These are phyloP conservation scores for Brenthis daphne DNA, from an alignment of 2,888 invertebrate species.

Conservation along the genomic window DNA sequence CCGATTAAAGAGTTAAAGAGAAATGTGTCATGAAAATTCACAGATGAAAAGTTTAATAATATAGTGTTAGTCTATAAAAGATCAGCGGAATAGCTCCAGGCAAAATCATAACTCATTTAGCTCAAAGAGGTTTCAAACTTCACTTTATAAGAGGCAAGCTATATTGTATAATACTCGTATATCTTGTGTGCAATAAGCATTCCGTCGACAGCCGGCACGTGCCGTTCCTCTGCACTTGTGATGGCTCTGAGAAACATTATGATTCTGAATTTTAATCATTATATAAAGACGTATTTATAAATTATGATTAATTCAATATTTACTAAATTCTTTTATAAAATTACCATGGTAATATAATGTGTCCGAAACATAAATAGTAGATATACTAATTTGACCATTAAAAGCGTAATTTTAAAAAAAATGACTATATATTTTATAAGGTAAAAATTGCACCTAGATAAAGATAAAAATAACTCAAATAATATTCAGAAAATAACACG, in stretches of 20 bases:
- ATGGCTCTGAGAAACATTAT: constrained; percentile 4
- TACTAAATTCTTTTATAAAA: no score
- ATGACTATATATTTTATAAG: no score
- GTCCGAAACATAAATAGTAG: no score
- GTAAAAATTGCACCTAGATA: no score
- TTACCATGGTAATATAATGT: no score
- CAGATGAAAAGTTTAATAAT: background rate
- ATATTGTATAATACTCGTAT: constrained; percentile 49
- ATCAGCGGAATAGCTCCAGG: background rate
- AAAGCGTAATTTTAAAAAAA: no score
- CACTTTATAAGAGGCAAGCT: constrained; percentile 54
- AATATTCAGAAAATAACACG: no score
- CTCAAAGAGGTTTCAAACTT: constrained; percentile 50
- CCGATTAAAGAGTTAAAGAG: no score
- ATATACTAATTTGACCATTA: no score
- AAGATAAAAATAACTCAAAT: no score
- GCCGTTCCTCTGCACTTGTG: constrained; percentile 40
- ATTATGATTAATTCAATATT: background rate
- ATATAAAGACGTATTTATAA: background rate
- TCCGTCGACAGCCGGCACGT: constrained; percentile 58
- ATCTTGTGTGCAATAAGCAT: constrained; percentile 75
- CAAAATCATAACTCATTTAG: constrained; percentile 36
- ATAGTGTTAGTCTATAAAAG: background rate
- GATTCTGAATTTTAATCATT: background rate
- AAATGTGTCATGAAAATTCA: background rate